phyloP scores from a whole-genome alignment of 35 echinoderm and acorn worm genomes.

The Eucidaris tribuloides region DNA sequence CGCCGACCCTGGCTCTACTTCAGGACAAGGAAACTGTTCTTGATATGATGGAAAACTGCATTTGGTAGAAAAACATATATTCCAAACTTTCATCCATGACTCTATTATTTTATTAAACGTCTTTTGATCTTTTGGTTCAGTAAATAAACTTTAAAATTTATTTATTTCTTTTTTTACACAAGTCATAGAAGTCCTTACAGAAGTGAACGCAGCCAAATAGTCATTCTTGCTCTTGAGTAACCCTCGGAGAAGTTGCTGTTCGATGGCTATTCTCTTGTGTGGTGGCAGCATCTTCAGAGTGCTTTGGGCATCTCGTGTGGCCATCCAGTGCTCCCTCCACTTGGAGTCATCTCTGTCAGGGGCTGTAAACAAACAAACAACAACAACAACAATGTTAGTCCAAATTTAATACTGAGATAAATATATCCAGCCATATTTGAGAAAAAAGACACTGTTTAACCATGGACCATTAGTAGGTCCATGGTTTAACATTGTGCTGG shows the following conservation, averaged over 20 bases:
- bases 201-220: constrained; percentile 55
- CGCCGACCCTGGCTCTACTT: no score
- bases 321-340: constrained; percentile 85
- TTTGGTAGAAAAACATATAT: no score
- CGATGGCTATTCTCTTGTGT: constrained; percentile 44
- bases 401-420: no score
- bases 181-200: constrained; percentile 43
- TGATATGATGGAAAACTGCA: no score
- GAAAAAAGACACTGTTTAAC: no score
- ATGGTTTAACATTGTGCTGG: no score
- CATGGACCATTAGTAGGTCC: no score
- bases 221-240: constrained; percentile 45
- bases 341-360: constrained; percentile 50
- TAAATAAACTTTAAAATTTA: background rate
- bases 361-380: background rate
- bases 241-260: constrained; percentile 66
- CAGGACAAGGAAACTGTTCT: no score
- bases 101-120: no score
- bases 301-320: constrained; percentile 71
- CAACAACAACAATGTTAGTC: no score
- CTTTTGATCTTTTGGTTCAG: background rate
- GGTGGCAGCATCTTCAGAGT: constrained; percentile 55
- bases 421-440: no score
- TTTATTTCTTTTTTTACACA: background rate
- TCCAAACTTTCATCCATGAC: no score